Evolutionary conservation across 2,888 invertebrate species (phyloP), one percentile per base, ranked within the genome.

Genomic region (Tineola bisselliella): DNA sequence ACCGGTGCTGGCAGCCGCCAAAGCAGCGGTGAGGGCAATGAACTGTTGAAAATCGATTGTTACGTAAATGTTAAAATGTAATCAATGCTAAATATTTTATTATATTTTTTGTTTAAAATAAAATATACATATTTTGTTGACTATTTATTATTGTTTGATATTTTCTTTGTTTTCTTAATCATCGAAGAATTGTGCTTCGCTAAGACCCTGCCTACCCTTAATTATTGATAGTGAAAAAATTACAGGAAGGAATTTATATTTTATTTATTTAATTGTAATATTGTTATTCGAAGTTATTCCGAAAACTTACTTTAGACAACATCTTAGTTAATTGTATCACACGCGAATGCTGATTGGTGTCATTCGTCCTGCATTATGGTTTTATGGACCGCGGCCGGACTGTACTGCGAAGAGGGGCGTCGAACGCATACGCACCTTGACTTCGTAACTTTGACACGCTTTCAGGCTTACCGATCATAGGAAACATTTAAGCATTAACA

Each of bases 1-100:
- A 38, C 88, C 88, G 54, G 88, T 88, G 66, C 75, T 82, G 63
- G 84, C 84, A 4, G 87, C 75, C 57, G 80, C 79, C 69, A 56
- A 19, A 11, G 30, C 63, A 64, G 77, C 70, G 60, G 71, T 63
- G 68, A 77, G 63, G 61, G 66, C 66, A 61, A 71, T 62, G 63
- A 73, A 67, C 73, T 74, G 25, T 25, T 56, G n/a, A 56, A 56
- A 38, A 38, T 38, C 25, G 25, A 25, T 25, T 25, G 25, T 25
- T 25, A 25, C 25, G 25, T 4, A 25, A 25, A n/a, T n/a, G n/a
- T n/a, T n/a, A n/a, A n/a, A n/a, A 38, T 10, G 8, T 10, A 38
- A 38, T n/a, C n/a, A n/a, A n/a, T n/a, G n/a, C n/a, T n/a, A n/a
- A n/a, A n/a, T n/a, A n/a, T n/a, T n/a, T n/a, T n/a, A n/a, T n/a